Conservation (phyloP, 2,888 invertebrate genomes). For the Eupithecia insigniata region DNA sequence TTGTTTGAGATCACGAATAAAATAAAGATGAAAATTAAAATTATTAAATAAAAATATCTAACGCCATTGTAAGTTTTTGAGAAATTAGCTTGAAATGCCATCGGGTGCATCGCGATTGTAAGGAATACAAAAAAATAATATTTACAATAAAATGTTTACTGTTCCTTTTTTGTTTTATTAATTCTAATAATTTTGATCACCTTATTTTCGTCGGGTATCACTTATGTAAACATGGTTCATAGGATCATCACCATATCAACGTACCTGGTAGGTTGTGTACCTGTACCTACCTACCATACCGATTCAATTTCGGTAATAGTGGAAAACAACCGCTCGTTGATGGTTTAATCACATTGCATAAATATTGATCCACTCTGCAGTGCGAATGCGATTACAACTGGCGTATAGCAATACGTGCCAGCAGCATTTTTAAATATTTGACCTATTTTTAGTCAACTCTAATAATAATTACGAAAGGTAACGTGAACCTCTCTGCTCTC, state of each 20-base stretch:
- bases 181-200: not conserved
- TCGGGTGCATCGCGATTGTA: constrained; percentile 75
- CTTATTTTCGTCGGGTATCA: not conserved
- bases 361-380: constrained; percentile 54
- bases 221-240: not conserved
- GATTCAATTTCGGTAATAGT: not conserved
- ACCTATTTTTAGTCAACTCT: constrained; percentile 81
- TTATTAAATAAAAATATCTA: constrained; percentile 19
- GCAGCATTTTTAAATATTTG: constrained; percentile 79
- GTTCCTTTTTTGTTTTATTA: constrained; percentile 73
- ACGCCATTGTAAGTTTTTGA: constrained; percentile 59
- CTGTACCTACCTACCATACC: too few relatives aligned
- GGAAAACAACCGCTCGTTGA: not conserved
- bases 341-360: constrained; percentile 40
- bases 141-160: constrained; percentile 84
- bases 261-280: not conserved
- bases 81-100: constrained; percentile 65
- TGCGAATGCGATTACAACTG: constrained; percentile 70
- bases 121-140: constrained; percentile 80
- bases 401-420: constrained; percentile 72
- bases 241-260: not conserved
- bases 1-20: constrained; percentile 28
- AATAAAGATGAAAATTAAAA: constrained; percentile 18
- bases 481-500: constrained; percentile 78
- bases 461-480: constrained; percentile 83